Evolutionary conservation across 2,888 invertebrate species (phyloP), one percentile per base, ranked within the genome.

Genomic region (Agonopterix arenella): DNA sequence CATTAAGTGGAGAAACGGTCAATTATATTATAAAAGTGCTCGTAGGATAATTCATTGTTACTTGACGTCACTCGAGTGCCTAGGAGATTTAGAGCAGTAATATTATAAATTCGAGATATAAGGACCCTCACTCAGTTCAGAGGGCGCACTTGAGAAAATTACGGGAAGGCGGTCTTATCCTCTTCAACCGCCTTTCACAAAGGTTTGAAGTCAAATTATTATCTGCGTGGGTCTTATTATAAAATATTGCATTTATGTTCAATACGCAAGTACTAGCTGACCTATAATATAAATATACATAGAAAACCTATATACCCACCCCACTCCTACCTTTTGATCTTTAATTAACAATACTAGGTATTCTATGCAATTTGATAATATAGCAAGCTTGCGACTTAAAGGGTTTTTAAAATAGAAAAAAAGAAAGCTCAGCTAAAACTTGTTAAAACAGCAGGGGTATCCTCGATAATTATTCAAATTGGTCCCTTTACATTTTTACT

Each of bases 91-190:
- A 77, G 76, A 76, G 76, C 76, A 74, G 73, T 77, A 79, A 84
- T 84, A 85, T 85, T 84, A 86, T 86, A 88, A 86, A 89, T 88
- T 84, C 77, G 61, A 73, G 80, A 78, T 78, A 80, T 80, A 80
- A 88, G 86, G 73, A 66, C 82, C 73, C 84, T 84, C 72, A 74
- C 69, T 80, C 77, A 75, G 79, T 80, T 76, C 73, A 68, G 70
- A 82, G 84, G 68, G 75, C 71, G 68, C 69, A 76, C 85, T 85
- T 73, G 78, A 85, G 80, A 83, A 85, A 83, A 86, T 88, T 84
- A 84, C 78, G 76, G 77, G 73, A 79, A 80, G 83, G 75, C 76
- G 76, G 81, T 73, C 80, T 76, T 73, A 74, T 74, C 83, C 83
- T 65, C 84, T 85, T 73, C 66, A 77, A 60, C 76, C 72, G 75